Evolutionary conservation across 2,888 invertebrate species (phyloP), one percentile per base, ranked within the genome.

Genomic region (Caenorhabditis panamensis): DNA sequence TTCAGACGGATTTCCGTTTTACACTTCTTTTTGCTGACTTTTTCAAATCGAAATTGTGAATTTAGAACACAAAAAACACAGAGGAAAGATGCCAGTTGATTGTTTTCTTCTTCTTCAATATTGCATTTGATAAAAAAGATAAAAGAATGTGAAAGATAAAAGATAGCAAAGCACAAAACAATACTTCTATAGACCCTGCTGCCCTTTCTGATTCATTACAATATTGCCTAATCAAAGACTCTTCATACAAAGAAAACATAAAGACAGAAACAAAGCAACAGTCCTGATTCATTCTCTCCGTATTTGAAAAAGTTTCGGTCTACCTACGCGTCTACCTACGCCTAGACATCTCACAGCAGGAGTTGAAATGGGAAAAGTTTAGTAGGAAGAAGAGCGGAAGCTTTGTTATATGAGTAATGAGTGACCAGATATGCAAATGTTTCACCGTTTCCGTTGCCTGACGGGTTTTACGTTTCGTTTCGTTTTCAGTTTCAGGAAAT

Each of bases 391-490:
- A 9, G 9, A 31, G 49, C n/a, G 51, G 44, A 62, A 44, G 47
- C 63, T 56, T 63, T 72, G 63, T 63, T 56, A 72, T 72, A 72
- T 72, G 72, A 72, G 72, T 72, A 72, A 72, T 72, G 72, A 72
- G 72, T 58, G 72, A 37, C 72, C 72, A 72, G 63, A 72, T 72
- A 72, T 72, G 72, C 58, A 63, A 72, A 72, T 72, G 63, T 72
- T 63, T 72, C 11, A 31, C 16, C 28, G 47, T 31, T 18, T 31
- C 31, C 31, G 31, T 9, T 31, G 9, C 31, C 31, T 31, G 31
- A 4, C 31, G 5, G 18, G 47, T 47, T 47, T 47, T 47, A 47
- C 16, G 41, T 41, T 41, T 41, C 41, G 13, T 36, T 36, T 36
- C 36, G 36, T 36, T 36, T 36, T 36, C 36, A 36, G n/a, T n/a